Evolutionary conservation across 2,797 vertebrate species (phyloP).

Genomic region (Acanthopagrus latus): DNA sequence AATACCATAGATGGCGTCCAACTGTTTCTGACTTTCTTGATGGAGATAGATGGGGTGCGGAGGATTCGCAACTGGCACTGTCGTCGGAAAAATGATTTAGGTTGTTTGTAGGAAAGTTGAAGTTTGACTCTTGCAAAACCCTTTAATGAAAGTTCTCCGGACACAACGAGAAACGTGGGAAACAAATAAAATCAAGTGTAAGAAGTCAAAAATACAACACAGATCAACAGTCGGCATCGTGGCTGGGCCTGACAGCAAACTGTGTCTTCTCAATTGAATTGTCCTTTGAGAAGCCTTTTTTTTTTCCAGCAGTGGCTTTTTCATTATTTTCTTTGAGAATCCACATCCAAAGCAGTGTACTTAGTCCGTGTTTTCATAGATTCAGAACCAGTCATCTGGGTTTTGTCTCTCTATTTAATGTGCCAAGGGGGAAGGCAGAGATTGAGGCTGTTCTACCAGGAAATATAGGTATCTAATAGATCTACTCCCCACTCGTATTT

Average conservation of each 20-base stretch:
- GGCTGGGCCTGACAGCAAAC: conserved; percentile 60
- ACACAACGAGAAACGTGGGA: not conserved
- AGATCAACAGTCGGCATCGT: conserved; percentile 6
- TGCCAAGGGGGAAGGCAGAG: conserved; percentile 73
- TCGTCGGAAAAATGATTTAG: conserved; percentile 36
- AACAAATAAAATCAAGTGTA: conserved; percentile 23
- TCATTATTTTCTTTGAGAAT: conserved; percentile 83
- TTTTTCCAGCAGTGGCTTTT: conserved; percentile 78
- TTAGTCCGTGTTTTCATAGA: conserved; percentile 83
- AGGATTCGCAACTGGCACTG: conserved; percentile 49
- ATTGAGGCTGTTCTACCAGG: conserved; percentile 70
- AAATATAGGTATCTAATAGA: conserved; percentile 82
- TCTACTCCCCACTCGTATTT: conserved; percentile 75
- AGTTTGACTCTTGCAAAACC: conserved; percentile 1
- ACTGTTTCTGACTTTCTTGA: conserved; percentile 60
- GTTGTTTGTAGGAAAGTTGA: conserved; percentile 35
- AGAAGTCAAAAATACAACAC: conserved; percentile 1
- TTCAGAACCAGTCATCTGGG: conserved; percentile 82
- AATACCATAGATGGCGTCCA: conserved; percentile 68
- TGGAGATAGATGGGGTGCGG: conserved; percentile 75
- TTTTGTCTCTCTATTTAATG: conserved; percentile 81
- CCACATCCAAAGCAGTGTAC: conserved; percentile 84
- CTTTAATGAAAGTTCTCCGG: not conserved
- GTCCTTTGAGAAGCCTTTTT: conserved; percentile 72
- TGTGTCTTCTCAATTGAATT: conserved; percentile 74